Evolutionary conservation across 2,888 invertebrate genomes (phyloP).

Genomic region (Agonum fuliginosum): DNA sequence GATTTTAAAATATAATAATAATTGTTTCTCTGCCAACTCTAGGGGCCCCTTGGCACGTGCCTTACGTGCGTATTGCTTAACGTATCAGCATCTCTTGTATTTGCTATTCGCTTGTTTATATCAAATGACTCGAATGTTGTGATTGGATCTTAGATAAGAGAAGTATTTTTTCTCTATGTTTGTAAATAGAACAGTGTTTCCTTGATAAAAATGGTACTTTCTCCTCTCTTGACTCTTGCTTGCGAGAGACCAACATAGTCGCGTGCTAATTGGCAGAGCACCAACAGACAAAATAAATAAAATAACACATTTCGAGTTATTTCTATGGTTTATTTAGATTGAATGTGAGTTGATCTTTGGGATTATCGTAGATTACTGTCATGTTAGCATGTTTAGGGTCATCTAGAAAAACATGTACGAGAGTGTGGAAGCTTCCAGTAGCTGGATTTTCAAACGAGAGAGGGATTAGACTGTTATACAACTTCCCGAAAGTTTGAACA

Average conservation of each 20-base stretch:
- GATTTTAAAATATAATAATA: no score
- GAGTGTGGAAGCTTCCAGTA: neutral
- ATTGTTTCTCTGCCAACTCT: no score
- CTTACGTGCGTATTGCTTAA: no score
- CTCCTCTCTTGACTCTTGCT: neutral
- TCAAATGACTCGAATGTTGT: neutral
- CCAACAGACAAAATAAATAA: conserved; percentile 46
- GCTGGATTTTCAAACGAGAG: neutral
- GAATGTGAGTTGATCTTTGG: conserved; percentile 48
- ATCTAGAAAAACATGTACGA: conserved; percentile 32
- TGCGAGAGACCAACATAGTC: conserved; percentile 22
- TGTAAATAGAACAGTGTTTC: conserved; percentile 50
- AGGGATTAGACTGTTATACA: conserved; percentile 12
- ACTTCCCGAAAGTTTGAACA: neutral
- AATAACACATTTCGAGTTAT: conserved; percentile 45
- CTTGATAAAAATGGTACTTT: conserved; percentile 22
- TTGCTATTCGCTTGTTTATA: neutral
- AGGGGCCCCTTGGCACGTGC: no score
- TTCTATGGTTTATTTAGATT: conserved; percentile 43
- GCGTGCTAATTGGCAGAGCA: conserved; percentile 45
- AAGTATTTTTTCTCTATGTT: conserved; percentile 17
- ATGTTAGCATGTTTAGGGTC: conserved; percentile 38
- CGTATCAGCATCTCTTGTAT: no score
- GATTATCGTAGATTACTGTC: conserved; percentile 42
- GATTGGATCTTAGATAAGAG: neutral